A percentile compares a stretch with the other conserved stretches of the same genome.
Conservation (phyloP, 1,140 invertebrate genomes). For the Elymnias hypermnestra region DNA sequence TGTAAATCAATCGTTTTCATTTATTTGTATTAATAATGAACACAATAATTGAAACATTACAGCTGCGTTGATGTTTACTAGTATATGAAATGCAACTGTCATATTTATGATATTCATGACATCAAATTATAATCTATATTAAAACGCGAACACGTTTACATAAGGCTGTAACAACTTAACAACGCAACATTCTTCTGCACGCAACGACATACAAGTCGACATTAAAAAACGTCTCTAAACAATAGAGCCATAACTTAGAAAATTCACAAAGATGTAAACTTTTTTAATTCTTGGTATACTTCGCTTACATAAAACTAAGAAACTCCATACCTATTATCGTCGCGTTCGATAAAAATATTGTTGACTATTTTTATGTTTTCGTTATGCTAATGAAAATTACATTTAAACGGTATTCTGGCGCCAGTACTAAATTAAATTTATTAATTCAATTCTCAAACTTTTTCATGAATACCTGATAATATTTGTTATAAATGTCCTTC, state of each 20-base stretch:
- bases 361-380: slow-evolving; percentile 6
- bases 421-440: slow-evolving; percentile 7
- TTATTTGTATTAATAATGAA: no score
- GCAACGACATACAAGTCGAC: not conserved
- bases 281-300: not conserved
- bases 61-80: no score
- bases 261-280: slow-evolving; percentile 1
- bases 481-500: slow-evolving; percentile 2
- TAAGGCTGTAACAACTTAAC: not conserved
- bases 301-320: not conserved
- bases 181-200: not conserved
- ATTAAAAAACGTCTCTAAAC: not conserved
- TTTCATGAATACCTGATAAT: slow-evolving; percentile 3
- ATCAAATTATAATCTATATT: not conserved
- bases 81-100: no score
- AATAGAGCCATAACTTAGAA: slow-evolving; percentile 4
- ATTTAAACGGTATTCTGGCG: slow-evolving; percentile 8
- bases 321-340: slow-evolving; percentile 1
- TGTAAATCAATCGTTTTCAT: no score
- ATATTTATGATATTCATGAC: no score
- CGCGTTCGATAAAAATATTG: not conserved
- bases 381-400: slow-evolving; percentile 4
- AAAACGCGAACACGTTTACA: not conserved
- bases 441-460: slow-evolving; percentile 2
- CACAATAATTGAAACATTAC: no score